These are phyloP conservation scores for Physeter macrocephalus DNA, from an alignment of 2,113 vertebrate species.

Conservation along the genomic window DNA sequence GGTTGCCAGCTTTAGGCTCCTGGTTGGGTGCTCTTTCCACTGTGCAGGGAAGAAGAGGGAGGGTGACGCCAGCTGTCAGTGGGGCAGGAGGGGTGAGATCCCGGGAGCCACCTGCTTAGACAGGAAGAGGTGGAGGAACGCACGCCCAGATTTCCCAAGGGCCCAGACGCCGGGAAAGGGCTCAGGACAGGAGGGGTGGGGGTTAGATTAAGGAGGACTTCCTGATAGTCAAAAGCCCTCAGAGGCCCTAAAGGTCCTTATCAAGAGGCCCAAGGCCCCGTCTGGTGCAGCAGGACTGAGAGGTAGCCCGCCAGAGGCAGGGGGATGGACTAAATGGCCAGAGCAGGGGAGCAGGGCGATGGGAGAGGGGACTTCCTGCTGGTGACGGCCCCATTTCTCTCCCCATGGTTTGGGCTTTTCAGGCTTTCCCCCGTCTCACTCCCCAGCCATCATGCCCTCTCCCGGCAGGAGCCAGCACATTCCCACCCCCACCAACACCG, in stretches of 20 bases:
- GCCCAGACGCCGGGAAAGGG: not conserved
- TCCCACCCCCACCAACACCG: not conserved
- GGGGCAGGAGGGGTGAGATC: not conserved
- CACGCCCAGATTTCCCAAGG: not conserved
- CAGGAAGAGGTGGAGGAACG: not conserved
- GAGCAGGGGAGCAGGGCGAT: too few relatives aligned
- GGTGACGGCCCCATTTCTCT: accelerated
- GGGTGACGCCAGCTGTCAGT: not conserved
- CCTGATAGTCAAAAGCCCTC: not conserved
- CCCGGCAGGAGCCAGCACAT: not conserved
- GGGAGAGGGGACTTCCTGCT: not conserved
- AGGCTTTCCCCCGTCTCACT: not conserved
- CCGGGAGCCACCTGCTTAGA: not conserved
- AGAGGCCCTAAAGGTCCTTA: not conserved
- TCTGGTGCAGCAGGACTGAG: not conserved
- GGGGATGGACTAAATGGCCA: accelerated
- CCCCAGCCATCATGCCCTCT: not conserved
- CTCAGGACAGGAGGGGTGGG: not conserved
- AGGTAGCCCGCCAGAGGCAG: not conserved
- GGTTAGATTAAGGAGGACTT: not conserved
- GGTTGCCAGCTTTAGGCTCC: not conserved
- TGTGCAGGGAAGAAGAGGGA: not conserved
- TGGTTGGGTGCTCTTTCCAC: not conserved
- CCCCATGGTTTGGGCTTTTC: not conserved
- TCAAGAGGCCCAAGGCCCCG: accelerated